A percentile compares a stretch with the other conserved stretches of the same genome.
Evolutionary conservation across 2,113 vertebrate species (phyloP).

Genomic region (Xiphophorus hellerii): DNA sequence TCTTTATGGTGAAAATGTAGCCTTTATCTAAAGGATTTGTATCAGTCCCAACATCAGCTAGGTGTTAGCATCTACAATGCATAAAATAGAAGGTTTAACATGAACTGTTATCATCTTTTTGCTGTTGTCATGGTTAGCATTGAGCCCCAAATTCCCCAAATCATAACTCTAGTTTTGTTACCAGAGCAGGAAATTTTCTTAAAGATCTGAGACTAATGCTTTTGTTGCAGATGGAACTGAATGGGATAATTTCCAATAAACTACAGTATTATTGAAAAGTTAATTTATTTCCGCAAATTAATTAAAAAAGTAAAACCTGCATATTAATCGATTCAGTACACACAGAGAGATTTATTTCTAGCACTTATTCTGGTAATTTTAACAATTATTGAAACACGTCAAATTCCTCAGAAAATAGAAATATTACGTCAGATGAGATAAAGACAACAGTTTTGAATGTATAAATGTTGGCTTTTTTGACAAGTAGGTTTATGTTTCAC

Average conservation of each 20-base stretch:
- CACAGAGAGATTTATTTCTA: too few relatives aligned
- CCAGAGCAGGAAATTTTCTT: not conserved
- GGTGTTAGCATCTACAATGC: not conserved
- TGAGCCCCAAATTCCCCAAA: not conserved
- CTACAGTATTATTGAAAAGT: not conserved
- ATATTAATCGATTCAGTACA: too few relatives aligned
- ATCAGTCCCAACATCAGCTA: not conserved
- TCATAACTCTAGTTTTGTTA: not conserved
- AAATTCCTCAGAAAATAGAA: not conserved
- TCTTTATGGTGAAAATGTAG: not conserved
- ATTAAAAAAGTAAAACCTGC: too few relatives aligned
- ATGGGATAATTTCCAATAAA: not conserved
- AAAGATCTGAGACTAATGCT: not conserved
- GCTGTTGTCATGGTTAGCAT: not conserved
- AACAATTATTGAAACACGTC: too few relatives aligned
- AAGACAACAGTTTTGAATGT: not conserved
- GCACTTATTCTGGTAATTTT: too few relatives aligned
- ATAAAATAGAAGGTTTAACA: conserved; percentile 6
- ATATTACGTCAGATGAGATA: not conserved
- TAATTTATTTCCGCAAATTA: too few relatives aligned
- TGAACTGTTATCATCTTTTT: conserved; percentile 24
- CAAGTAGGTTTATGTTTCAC: not conserved
- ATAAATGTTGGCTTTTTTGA: not conserved
- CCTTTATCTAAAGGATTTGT: too few relatives aligned
- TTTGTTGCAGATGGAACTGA: not conserved